Evolutionary conservation across 2,888 invertebrate genomes (phyloP).

Genomic region (Parelbella ahira): DNA sequence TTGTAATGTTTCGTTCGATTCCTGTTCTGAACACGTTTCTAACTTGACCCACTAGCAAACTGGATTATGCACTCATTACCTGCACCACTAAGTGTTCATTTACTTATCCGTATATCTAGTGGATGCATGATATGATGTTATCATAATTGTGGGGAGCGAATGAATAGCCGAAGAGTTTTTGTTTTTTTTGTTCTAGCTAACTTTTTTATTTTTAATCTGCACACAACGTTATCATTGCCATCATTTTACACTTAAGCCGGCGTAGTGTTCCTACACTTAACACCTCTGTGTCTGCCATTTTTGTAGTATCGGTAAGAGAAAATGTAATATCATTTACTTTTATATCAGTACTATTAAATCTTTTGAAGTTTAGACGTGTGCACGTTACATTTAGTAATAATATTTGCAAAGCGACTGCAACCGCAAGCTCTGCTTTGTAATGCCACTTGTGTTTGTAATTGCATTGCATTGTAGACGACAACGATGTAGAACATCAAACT

Average conservation of each 20-base stretch:
- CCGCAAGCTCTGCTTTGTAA: too few relatives aligned
- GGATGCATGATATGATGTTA: slow-evolving; percentile 14
- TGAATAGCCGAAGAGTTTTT: neutral
- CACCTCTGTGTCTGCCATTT: neutral
- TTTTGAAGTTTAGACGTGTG: too few relatives aligned
- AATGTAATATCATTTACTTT: too few relatives aligned
- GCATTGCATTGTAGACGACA: too few relatives aligned
- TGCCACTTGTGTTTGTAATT: too few relatives aligned
- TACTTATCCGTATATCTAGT: slow-evolving; percentile 19
- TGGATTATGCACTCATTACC: slow-evolving; percentile 39
- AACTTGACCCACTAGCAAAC: slow-evolving; percentile 56
- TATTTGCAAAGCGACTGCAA: too few relatives aligned
- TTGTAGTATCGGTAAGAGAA: too few relatives aligned
- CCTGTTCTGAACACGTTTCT: slow-evolving; percentile 55
- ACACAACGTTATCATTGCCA: neutral
- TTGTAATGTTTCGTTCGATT: slow-evolving; percentile 56
- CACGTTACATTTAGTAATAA: too few relatives aligned
- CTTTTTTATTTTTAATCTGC: neutral
- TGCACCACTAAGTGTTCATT: slow-evolving; percentile 15
- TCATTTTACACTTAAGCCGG: neutral
- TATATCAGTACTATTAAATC: too few relatives aligned
- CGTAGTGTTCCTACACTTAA: neutral
- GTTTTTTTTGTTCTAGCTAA: neutral
- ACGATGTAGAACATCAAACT: too few relatives aligned
- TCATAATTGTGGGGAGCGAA: slow-evolving; percentile 5